Base-by-base conservation (phyloP, 2,888 invertebrate genomes). In the Lithophane ornitopus region DNA sequence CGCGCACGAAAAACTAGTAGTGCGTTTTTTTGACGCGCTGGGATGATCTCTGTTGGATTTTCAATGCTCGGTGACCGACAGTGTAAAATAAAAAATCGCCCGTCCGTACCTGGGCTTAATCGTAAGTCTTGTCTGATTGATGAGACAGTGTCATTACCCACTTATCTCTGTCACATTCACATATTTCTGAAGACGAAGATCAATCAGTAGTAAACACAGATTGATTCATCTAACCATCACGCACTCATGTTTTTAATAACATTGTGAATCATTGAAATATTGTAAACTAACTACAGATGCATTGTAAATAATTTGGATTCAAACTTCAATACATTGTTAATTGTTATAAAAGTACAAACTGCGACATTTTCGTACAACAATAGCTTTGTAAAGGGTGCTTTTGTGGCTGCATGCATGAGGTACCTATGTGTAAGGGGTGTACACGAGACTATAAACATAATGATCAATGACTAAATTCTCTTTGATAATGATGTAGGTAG, bases 111-210 rank as follows among this genome's bases (percentile, higher is more conserved):
- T n/a, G n/a, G n/a, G n/a, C n/a, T n/a, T n/a, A n/a, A n/a, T n/a
- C n/a, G n/a, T n/a, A n/a, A n/a, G n/a, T n/a, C n/a, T n/a, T n/a
- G 62, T 34, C 49, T 63, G 80, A 80, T 80, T 12, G 80, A 80
- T 77, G 77, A 34, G 54, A 34, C 26, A 26, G 22, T 72, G 56
- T 79, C 49, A 63, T 49, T 77, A 72, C 73, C 44, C 26, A 58
- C 63, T 80, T 80, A 80, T 77, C 62, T 49, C 41, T 58, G 62
- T 58, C 41, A 80, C 49, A 80, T 72, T 56, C 73, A 49, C 9
- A 61, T 56, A 66, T 62, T 54, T 22, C 49, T 3, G 26, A 63
- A 49, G 39, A 78, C 39, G 79, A 79, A 78, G 70, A 70, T 63
- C 12, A 44, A 62, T 39, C 28, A 67, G n/a, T 56, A 26, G 44